Base-by-base conservation (phyloP, 2,113 vertebrate genomes). In the Peromyscus californicus region DNA sequence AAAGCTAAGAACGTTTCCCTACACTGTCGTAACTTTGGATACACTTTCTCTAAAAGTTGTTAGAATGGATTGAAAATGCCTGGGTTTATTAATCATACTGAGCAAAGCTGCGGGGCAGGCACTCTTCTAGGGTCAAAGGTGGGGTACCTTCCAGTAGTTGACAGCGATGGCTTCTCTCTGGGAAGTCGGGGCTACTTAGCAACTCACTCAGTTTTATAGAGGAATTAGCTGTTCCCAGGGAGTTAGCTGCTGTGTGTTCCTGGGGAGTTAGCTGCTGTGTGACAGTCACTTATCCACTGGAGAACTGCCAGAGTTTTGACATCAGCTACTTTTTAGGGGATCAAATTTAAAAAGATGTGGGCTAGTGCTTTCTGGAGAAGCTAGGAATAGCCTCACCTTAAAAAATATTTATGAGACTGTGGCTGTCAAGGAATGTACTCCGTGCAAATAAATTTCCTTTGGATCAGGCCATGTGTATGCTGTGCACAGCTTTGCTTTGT, bases 351-450 rank as follows among this genome's bases (percentile, higher is more conserved):
- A 78, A 95, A 70, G 31, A 31, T 57, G 22, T 83, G 11, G 45
- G 22, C 42, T 74, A 9, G 5, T 69, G 16, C 61, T 93, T 89
- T 54, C 63, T 87, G 33, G 88, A 39, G 63, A n/a, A 61, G 13
- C 75, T 78, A 75, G 87, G 84, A 85, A 80, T 80, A 61, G 79
- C 48, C 42, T 16, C 3, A 39, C 70, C 31, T 86, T 79, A 92
- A 89, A 90, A 85, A 15, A 24, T 45, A 13, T 72, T 48, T 95
- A 0, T 79, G 67, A 93, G 45, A 69, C 22, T 90, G n/a, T 94
- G 21, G 83, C 69, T 92, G 91, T 94, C 33, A 88, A 93, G 90
- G 79, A 90, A 88, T 96, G 87, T 95, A n/a, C 29, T 86, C 33
- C 7, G 45, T 87, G 70, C 10, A 24, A 90, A 36, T 61, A 74